Evolutionary conservation across 30 jellyfish, hydroid and myxozoan genomes (phyloP), one percentile per base, ranked within the genome.

Genomic region (Clytia hemisphaerica): DNA sequence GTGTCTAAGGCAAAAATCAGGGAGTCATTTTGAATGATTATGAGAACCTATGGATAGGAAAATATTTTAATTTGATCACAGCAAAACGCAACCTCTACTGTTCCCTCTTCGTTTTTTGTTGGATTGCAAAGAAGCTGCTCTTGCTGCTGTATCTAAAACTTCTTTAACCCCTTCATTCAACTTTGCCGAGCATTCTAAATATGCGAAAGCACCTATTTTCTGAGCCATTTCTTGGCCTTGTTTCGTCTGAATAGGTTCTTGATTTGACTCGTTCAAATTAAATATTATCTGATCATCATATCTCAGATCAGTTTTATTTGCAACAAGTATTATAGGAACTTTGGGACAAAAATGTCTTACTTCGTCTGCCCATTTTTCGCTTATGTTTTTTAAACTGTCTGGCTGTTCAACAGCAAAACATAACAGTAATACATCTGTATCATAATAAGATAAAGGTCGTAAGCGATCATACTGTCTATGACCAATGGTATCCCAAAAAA

Each of bases 341-440:
- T 92, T 92, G 36, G 99, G 96, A 83, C 99, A 92, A 72, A 92
- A 92, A 59, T 92, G 99, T 64, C 79, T 92, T 73, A 92, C 99
- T 64, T 92, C 99, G 7, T 96, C 96, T 61, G 94, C 80, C 99
- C 99, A 92, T 84, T 92, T 92, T 92, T 92, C 99, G 3, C 96
- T 92, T 61, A 92, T 80, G 76, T 92, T 92, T 69, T 77, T 93
- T 72, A 92, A 67, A 22, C 93, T 68, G 81, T 92, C 99, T 6
- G 96, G 96, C 24, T 94, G 83, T 42, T 83, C 96, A 7, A 92
- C 79, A 15, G 99, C 84, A 64, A 83, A 92, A 47, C 99, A 92
- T 93, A 92, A 73, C 78, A 92, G 83, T 31, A 92, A 75, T 60
- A 92, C 96, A 61, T 92, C 99, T 16, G 99, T 92, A 71, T 92